Percentiles rank a stretch among this genome's conserved stretches.
These are phyloP conservation scores for Heterohyrax brucei DNA, from an alignment of 2,797 vertebrate species.

Conservation along the genomic window DNA sequence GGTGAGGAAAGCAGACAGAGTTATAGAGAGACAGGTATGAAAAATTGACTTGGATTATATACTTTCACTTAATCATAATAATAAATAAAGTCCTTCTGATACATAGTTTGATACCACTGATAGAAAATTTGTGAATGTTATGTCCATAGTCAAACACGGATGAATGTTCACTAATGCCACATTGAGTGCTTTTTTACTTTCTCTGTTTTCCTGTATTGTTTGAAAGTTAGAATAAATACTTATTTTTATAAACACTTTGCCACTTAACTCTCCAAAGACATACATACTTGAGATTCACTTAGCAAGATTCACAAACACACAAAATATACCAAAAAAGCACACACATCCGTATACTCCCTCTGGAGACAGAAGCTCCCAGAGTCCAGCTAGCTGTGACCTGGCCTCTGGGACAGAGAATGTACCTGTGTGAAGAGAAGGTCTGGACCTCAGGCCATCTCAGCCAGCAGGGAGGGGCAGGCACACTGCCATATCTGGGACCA, in stretches of 20 bases:
- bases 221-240: constrained; percentile 56
- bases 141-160: background rate
- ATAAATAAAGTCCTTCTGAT: background rate
- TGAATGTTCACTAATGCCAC: constrained; percentile 2
- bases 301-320: background rate
- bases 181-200: background rate
- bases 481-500: constrained; percentile 61
- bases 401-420: background rate
- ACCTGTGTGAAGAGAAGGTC: background rate
- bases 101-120: background rate
- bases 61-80: too few species aligned
- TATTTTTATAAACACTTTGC: constrained; percentile 54
- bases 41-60: too few species aligned
- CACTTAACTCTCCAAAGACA: constrained; percentile 39
- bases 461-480: background rate
- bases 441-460: background rate
- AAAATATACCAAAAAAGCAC: background rate
- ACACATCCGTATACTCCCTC: background rate
- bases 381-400: constrained; percentile 45
- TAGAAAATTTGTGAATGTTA: background rate
- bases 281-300: background rate
- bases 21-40: too few species aligned
- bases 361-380: constrained; percentile 36
- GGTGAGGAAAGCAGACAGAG: too few species aligned
- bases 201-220: constrained; percentile 46